A percentile compares a stretch with the other conserved stretches of the same genome.
phyloP scores from a whole-genome alignment of 2,797 vertebrate species.

The Antennarius maculatus region DNA sequence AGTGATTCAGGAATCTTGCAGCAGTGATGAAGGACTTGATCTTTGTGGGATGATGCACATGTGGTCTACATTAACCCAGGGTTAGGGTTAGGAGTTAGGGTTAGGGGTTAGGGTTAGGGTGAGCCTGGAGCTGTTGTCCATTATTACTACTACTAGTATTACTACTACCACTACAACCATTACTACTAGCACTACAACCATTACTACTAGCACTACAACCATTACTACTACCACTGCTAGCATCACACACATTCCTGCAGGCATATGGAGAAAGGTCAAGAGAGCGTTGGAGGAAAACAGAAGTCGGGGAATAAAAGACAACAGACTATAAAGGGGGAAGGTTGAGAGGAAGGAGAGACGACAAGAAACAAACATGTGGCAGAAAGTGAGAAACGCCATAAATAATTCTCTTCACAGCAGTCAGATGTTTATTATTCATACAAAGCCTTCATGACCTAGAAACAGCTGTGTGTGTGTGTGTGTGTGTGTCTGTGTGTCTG shows the following conservation, averaged over 20 bases:
- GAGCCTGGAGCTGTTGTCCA: too few relatives aligned
- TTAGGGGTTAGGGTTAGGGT: too few relatives aligned
- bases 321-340: conserved; percentile 23
- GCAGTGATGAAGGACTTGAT: too few relatives aligned
- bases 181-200: too few relatives aligned
- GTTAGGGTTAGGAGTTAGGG: too few relatives aligned
- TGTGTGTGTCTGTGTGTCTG: conserved; percentile 1
- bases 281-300: conserved; percentile 6
- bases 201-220: too few relatives aligned
- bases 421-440: conserved; percentile 84
- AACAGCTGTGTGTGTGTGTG: conserved; percentile 42
- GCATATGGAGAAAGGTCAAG: neutral
- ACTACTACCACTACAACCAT: too few relatives aligned
- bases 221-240: too few relatives aligned
- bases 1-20: too few relatives aligned
- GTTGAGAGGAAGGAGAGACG: conserved; percentile 13
- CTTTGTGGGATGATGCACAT: too few relatives aligned
- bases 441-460: conserved; percentile 77
- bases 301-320: conserved; percentile 24
- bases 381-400: conserved; percentile 54
- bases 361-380: conserved; percentile 20
- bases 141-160: too few relatives aligned
- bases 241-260: neutral
- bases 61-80: too few relatives aligned
- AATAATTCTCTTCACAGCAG: conserved; percentile 79